phyloP scores from a whole-genome alignment of 2,888 invertebrate genomes.

The Zonitis immaculata region DNA sequence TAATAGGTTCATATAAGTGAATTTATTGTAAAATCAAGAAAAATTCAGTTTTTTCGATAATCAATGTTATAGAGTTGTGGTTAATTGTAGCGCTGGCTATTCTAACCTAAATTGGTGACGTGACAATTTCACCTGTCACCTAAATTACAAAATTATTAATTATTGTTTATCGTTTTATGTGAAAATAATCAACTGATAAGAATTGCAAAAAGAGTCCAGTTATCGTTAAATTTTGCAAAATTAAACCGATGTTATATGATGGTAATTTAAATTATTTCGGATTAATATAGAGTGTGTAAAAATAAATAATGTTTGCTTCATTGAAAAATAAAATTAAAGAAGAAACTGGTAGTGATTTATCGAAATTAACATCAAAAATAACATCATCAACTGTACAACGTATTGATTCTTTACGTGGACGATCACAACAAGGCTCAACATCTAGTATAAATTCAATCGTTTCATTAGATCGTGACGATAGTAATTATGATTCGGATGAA shows the following conservation, averaged over 20 bases:
- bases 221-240: background rate
- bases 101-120: constrained; percentile 1
- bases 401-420: constrained; percentile 48
- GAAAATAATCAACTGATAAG: background rate
- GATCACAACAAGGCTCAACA: constrained; percentile 50
- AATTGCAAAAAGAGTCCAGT: background rate
- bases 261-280: background rate
- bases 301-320: constrained; percentile 71
- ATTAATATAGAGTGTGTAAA: background rate
- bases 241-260: background rate
- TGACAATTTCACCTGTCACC: background rate
- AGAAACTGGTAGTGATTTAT: constrained; percentile 78
- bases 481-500: constrained; percentile 49
- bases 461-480: constrained; percentile 51
- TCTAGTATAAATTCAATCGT: constrained; percentile 48
- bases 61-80: no score
- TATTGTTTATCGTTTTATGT: background rate
- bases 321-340: constrained; percentile 86
- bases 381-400: constrained; percentile 52
- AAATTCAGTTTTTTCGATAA: no score
- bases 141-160: background rate
- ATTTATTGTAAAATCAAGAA: no score
- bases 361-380: constrained; percentile 47
- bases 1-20: no score
- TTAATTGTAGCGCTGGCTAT: background rate